A percentile compares a stretch with the other conserved stretches of the same genome.
These are phyloP conservation scores for Tringa solitaria DNA, from an alignment of 2,113 vertebrate genomes.

Conservation along the genomic window DNA sequence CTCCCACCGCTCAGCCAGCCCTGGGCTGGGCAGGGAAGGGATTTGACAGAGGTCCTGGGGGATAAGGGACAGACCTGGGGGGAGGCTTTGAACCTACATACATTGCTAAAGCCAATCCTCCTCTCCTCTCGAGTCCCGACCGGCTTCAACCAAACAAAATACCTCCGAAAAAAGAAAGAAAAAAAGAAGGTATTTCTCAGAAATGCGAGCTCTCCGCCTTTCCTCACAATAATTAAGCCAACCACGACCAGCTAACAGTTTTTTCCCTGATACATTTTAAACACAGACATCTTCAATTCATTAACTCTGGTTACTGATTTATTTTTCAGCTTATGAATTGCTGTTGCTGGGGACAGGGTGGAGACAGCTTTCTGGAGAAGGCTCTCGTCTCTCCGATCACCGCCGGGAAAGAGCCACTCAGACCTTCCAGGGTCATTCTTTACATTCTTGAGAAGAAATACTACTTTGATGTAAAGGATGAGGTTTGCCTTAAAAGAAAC, in stretches of 20 bases:
- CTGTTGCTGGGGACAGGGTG: conserved; percentile 19
- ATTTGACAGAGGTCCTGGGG: neutral
- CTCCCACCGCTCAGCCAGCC: neutral
- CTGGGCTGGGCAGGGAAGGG: fast-evolving
- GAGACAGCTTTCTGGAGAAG: conserved; percentile 61
- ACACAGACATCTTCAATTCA: conserved; percentile 61
- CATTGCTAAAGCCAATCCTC: neutral
- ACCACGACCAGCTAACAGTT: neutral
- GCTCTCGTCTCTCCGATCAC: neutral
- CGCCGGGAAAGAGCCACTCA: neutral
- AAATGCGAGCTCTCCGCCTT: neutral
- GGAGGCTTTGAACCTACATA: neutral
- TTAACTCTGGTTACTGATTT: conserved; percentile 61
- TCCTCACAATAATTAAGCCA: conserved; percentile 3
- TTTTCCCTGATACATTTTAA: conserved; percentile 32
- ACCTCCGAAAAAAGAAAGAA: neutral
- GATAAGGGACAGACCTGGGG: neutral
- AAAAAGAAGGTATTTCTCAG: conserved; percentile 15
- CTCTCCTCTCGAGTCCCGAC: neutral
- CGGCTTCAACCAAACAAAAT: neutral
- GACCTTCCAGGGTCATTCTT: conserved; percentile 60
- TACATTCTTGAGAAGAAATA: conserved; percentile 48
- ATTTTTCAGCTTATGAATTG: conserved; percentile 58
- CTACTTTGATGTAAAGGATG: conserved; percentile 54
- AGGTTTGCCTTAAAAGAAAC: conserved; percentile 40